Conservation (phyloP, 1,140 invertebrate species). For the Dreissena rostriformis region DNA sequence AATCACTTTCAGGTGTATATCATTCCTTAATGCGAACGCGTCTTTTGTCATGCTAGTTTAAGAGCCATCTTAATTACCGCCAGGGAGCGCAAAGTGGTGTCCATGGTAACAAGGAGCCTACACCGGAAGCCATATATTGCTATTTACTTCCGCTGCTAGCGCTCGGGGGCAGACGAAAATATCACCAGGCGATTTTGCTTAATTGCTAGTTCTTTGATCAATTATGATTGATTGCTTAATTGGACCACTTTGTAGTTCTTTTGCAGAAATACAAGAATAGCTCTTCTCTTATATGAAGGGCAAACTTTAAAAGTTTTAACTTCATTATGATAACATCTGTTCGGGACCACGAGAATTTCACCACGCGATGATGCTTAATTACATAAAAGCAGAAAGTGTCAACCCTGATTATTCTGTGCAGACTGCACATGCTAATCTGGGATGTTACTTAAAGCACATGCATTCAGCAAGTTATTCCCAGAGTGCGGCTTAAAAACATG, state of each 20-base stretch:
- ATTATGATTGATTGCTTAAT: slow-evolving; percentile 17
- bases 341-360: too few species aligned
- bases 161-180: slow-evolving; percentile 18
- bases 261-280: too few species aligned
- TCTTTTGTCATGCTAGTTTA: slow-evolving; percentile 45
- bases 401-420: too few species aligned
- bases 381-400: too few species aligned
- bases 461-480: too few species aligned
- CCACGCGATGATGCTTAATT: too few species aligned
- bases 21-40: slow-evolving; percentile 25
- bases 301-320: too few species aligned
- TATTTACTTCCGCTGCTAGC: slow-evolving; percentile 39
- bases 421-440: too few species aligned
- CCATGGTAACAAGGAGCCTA: slow-evolving; percentile 40
- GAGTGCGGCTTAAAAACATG: too few species aligned
- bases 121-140: slow-evolving; percentile 42
- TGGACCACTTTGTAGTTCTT: not conserved
- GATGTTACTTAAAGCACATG: too few species aligned
- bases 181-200: not conserved
- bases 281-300: too few species aligned
- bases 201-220: slow-evolving; percentile 12
- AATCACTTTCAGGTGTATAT: slow-evolving; percentile 8
- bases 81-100: slow-evolving; percentile 41
- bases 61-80: slow-evolving; percentile 23
- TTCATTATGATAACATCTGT: too few species aligned